Base-by-base conservation (phyloP, 2,797 vertebrate genomes). In the Rhabdophis nuchalis region DNA sequence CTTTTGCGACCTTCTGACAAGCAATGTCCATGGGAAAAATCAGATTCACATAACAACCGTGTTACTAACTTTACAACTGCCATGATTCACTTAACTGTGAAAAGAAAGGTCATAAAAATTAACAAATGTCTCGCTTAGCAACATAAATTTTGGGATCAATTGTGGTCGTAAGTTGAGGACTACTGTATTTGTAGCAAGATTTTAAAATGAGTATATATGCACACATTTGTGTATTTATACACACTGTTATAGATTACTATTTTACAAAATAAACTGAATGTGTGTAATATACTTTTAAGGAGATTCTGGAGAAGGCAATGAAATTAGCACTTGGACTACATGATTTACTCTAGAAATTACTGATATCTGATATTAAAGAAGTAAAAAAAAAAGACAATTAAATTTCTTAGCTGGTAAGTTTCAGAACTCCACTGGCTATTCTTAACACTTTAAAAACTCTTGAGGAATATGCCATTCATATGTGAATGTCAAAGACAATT, bases 121-220 rank as follows among this genome's bases (percentile, higher is more conserved):
- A 61, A 12, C 60, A 61, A 61, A 61, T 1, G 4, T 61, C 60
- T 61, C 10, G 60, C 60, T 61, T 25, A 9, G 20, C 57, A 58
- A 58, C 20, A 58, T 61, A 61, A 61, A 61, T 61, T 29, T 61
- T 12, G 60, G 25, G 60, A 27, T 61, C 60, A 61, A 13, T 61
- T 61, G 27, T 61, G 60, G 11, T 27, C 1, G 1, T 27, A 60
- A 60, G 25, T 61, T 11, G 0, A 61, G 60, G 56, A 61, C 60
- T 61, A 61, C 3, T 61, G 8, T 5, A 29, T 91, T 13, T 88
- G 89, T 94, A 95, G 91, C 86, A 91, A 85, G 18, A 88, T 88
- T 88, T 94, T 87, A 27, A 82, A 85, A 36, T 72, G 25, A 14
- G 11, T 13, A 68, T 50, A 86, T 4, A 29, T 9, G 14, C 41